phyloP scores from a whole-genome alignment of 2,113 vertebrate species.

The Sminthopsis crassicaudata region DNA sequence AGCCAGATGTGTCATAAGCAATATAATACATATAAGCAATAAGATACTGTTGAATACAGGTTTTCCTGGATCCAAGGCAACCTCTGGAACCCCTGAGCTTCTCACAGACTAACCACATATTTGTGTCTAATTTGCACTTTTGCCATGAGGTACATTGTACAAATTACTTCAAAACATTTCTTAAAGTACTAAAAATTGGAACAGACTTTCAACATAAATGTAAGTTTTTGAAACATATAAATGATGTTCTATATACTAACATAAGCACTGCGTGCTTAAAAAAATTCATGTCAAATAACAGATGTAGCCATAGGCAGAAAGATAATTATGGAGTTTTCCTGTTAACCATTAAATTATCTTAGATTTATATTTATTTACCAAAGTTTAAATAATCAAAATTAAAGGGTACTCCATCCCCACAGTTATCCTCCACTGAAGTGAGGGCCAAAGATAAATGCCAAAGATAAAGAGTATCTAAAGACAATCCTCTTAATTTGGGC shows the following conservation, averaged over 20 bases:
- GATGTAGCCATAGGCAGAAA: background rate
- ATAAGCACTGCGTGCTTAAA: background rate
- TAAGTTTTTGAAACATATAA: background rate
- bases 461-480: background rate
- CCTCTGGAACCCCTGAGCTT: background rate
- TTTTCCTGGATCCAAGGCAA: background rate
- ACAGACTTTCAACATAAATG: background rate
- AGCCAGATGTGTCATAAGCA: background rate
- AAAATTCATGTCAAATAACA: background rate
- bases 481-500: background rate
- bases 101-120: background rate
- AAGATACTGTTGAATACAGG: background rate
- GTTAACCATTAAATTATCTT: constrained; percentile 27
- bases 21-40: too few species aligned
- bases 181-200: background rate
- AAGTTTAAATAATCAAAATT: constrained; percentile 26
- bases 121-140: background rate
- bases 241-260: background rate
- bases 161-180: background rate
- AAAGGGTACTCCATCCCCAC: constrained; percentile 1
- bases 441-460: constrained; percentile 1
- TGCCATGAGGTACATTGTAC: background rate
- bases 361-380: constrained; percentile 5
- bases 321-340: background rate
- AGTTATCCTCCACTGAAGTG: constrained; percentile 1